phyloP scores from a whole-genome alignment of 2,888 invertebrate species.

The Lacanobia wlatinum region DNA sequence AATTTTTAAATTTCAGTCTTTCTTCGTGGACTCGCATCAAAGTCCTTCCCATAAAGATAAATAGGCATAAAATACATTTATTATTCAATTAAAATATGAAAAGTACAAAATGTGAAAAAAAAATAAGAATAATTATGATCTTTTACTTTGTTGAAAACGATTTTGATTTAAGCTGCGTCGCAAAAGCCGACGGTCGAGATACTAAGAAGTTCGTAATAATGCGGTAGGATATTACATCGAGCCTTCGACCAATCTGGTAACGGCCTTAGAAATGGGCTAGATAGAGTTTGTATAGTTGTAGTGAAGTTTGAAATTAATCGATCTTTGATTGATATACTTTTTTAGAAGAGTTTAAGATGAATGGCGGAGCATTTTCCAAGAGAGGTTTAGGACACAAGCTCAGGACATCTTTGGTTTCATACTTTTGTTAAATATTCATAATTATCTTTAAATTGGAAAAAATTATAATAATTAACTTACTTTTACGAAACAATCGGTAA shows the following conservation, averaged over 20 bases:
- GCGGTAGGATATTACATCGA: not conserved
- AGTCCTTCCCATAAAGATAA: conserved; percentile 22
- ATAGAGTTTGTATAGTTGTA: not conserved
- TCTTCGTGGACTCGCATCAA: conserved; percentile 14
- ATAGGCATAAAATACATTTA: not conserved
- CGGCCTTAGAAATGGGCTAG: not conserved
- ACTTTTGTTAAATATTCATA: conserved; percentile 2
- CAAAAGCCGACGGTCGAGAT: too few relatives aligned
- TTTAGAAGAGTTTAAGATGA: not conserved
- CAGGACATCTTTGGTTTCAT: conserved; percentile 3
- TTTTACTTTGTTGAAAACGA: not conserved
- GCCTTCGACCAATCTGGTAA: not conserved
- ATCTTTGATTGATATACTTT: not conserved
- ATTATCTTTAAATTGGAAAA: too few relatives aligned
- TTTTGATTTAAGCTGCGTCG: not conserved
- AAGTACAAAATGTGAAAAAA: conserved; percentile 19
- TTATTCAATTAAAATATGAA: not conserved
- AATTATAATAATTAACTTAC: too few relatives aligned
- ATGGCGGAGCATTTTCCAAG: not conserved
- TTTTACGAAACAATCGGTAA: too few relatives aligned
- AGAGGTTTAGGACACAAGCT: not conserved
- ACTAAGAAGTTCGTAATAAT: not conserved
- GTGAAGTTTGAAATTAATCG: not conserved
- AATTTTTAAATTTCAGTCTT: conserved; percentile 53
- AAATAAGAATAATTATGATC: not conserved